Base-by-base conservation (phyloP, 2,888 invertebrate species). In the Gymnoscelis rufifasciata region DNA sequence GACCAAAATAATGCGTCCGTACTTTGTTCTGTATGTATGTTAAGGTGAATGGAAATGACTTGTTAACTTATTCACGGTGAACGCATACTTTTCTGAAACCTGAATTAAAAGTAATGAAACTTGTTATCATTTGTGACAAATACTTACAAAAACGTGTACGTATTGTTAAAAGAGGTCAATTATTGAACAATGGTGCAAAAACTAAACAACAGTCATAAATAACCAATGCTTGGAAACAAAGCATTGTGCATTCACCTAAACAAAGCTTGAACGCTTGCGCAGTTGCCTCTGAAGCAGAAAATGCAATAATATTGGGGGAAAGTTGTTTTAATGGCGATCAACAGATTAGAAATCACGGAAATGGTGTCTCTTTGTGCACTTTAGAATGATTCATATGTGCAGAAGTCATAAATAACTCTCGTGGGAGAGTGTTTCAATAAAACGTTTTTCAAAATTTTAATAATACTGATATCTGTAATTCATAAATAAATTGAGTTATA, bases 1-100 rank as follows among this genome's bases (percentile, higher is more conserved):
- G 78, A 68, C 81, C 84, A 86, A 87, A 86, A 82, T 75, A 76
- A 67, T 71, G 74, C 82, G 81, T 78, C 77, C 81, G 78, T 60
- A 71, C 81, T 83, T 83, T 83, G 84, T 78, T 76, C 71, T 59
- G 26, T 26, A 26, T 2, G 8, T 26, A 26, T 26, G 26, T 26
- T 7, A 6, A 26, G 7, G 8, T 26, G 8, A 7, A 26, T 7
- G 26, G 2, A 26, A 7, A 26, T 26, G 3, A 26, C 19, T 19
- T 19, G 5, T 19, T 19, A 19, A 19, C 19, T 19, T 19, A 19
- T 19, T 19, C 19, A 19, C 19, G 3, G 19, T 4, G 59, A 60
- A 56, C 63, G 66, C 60, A 68, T 65, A n/a, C n/a, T n/a, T n/a
- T n/a, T n/a, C n/a, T n/a, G n/a, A n/a, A n/a, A n/a, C n/a, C n/a